These are phyloP conservation scores for Macroglossus sobrinus DNA, from an alignment of 2,113 vertebrate genomes.

Conservation along the genomic window DNA sequence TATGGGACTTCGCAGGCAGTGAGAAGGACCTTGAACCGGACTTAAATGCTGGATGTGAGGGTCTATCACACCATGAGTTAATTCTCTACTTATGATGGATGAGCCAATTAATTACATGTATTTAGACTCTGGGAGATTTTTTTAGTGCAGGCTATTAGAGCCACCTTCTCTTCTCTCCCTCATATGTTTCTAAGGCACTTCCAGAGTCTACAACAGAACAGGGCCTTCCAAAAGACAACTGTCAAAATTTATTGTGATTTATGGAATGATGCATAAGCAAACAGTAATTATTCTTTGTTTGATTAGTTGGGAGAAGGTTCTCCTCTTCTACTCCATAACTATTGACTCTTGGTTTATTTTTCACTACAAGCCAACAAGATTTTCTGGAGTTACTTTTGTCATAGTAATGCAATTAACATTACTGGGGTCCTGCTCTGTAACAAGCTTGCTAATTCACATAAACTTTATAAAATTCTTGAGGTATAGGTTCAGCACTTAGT, in stretches of 20 bases:
- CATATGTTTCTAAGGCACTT: neutral
- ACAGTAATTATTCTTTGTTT: neutral
- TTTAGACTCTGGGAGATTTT: neutral
- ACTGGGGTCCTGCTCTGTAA: neutral
- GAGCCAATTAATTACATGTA: neutral
- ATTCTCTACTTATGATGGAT: neutral
- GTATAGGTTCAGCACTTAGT: neutral
- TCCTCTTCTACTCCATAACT: neutral
- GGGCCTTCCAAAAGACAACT: neutral
- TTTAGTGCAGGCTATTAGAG: neutral
- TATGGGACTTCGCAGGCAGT: neutral
- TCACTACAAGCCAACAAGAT: neutral
- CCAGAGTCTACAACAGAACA: neutral
- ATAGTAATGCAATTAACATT: neutral
- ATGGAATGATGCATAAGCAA: neutral
- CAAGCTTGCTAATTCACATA: fast-evolving
- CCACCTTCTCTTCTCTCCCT: neutral
- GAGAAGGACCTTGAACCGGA: neutral
- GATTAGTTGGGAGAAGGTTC: neutral
- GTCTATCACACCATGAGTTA: neutral
- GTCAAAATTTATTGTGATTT: neutral
- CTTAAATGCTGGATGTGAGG: neutral
- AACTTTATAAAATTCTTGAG: neutral
- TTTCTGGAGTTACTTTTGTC: neutral
- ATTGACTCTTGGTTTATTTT: neutral